Evolutionary conservation across 2,113 vertebrate species (phyloP), one percentile per base, ranked within the genome.

Genomic region (Dicaeum eximium): DNA sequence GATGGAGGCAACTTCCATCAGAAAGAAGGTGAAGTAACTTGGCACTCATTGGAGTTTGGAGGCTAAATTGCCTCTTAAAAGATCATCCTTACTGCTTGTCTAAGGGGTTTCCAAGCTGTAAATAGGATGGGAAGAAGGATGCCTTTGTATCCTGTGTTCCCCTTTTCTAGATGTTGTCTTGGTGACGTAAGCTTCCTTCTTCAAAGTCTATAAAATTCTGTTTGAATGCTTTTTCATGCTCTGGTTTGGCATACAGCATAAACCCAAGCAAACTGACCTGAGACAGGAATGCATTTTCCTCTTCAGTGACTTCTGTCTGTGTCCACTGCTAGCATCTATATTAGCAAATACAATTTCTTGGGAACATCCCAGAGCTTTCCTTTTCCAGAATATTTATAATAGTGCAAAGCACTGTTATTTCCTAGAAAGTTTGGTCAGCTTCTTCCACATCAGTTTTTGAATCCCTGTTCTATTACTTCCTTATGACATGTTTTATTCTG

Each of bases 1-100:
- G 9, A 56, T 83, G 87, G 85, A 94, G 47, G 91, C 65, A 86
- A 88, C 90, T 95, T 96, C 72, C 33, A 53, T 92, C 74, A 79
- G 80, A 88, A 86, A 93, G 87, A 72, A 90, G 90, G 75, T 92
- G 65, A 90, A 96, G 88, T 88, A 90, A 79, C 72, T 90, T 95
- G 92, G 95, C 93, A 81, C 44, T 86, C 42, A 7, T 5, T 84
- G 48, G 44, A 57, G 38, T 91, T 79, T 64, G 77, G 82, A 96
- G 40, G 73, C 53, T 93, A 71, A 92, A 86, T 51, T 92, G 51
- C 77, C 72, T 58, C 75, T 88, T 95, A 78, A 93, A 96, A 90
- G 60, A 93, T 92, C 86, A 56, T 80, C 77, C 61, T 90, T 60
- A 40, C 69, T 80, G 57, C 88, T 93, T 66, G 60, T 90, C 80